Conservation (phyloP, 1,140 invertebrate species). For the Hycleus phaleratus region DNA sequence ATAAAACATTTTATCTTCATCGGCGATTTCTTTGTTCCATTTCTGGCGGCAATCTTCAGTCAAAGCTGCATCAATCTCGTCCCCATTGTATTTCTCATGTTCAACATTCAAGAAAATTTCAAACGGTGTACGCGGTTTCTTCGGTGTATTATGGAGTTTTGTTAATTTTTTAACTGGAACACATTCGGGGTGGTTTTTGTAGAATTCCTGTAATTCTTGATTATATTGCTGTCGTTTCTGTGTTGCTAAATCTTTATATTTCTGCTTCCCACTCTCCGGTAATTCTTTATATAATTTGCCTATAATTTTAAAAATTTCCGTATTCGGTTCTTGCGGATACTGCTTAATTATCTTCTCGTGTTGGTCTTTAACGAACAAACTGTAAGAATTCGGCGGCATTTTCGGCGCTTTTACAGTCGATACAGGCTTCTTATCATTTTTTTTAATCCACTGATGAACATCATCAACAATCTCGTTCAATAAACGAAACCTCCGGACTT, state of each 20-base stretch:
- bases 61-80: conserved; percentile 23
- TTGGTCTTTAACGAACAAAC: conserved; percentile 42
- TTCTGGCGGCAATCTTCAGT: conserved; percentile 35
- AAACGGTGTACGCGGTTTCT: conserved; percentile 32
- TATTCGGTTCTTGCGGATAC: conserved; percentile 40
- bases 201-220: conserved; percentile 34
- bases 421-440: conserved; percentile 32
- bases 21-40: conserved; percentile 40
- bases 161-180: not conserved
- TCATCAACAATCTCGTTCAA: conserved; percentile 44
- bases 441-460: conserved; percentile 43
- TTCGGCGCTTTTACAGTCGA: conserved; percentile 44
- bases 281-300: conserved; percentile 6
- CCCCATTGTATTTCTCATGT: conserved; percentile 21
- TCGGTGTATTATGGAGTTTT: conserved; percentile 1
- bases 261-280: conserved; percentile 26
- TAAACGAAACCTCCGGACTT: conserved; percentile 43
- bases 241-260: conserved; percentile 38
- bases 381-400: conserved; percentile 41
- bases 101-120: conserved; percentile 27
- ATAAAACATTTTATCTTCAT: conserved; percentile 42
- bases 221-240: conserved; percentile 32
- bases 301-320: conserved; percentile 26
- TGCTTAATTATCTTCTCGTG: conserved; percentile 37
- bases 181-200: conserved; percentile 27